phyloP scores from a whole-genome alignment of 2,113 vertebrate species.

The Poicephalus meyeri region DNA sequence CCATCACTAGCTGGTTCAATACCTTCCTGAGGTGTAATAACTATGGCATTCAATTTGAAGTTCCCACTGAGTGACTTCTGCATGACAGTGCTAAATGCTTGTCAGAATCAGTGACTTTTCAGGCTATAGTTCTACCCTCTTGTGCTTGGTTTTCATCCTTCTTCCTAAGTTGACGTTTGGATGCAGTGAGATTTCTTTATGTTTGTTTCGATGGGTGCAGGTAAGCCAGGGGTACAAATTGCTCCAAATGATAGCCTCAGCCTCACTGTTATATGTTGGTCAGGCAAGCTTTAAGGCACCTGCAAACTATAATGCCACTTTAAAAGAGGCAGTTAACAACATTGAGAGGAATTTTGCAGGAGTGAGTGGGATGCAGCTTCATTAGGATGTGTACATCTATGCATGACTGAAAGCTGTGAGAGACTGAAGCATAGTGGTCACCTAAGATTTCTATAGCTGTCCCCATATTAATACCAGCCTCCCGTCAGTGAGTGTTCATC shows the following conservation, averaged over 20 bases:
- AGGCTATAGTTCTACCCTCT: neutral
- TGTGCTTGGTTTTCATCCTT: neutral
- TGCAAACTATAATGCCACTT: neutral
- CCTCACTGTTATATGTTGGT: neutral
- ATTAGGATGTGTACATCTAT: neutral
- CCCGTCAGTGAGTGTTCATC: neutral
- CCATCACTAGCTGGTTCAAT: neutral
- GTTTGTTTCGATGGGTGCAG: neutral
- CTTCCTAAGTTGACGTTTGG: neutral
- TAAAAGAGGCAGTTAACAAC: neutral
- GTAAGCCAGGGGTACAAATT: neutral
- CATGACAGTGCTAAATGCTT: neutral
- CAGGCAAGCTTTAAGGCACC: neutral
- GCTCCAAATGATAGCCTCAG: neutral
- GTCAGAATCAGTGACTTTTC: neutral
- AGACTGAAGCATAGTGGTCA: neutral
- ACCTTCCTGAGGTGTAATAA: neutral
- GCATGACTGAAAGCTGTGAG: neutral
- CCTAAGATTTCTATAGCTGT: neutral
- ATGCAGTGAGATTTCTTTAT: neutral
- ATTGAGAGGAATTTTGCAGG: neutral
- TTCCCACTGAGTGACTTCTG: neutral
- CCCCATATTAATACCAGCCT: neutral
- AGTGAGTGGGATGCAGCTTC: neutral
- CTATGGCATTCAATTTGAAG: neutral